A percentile compares a stretch with the other conserved stretches of the same genome.
These are phyloP conservation scores for Agonopterix heracliana DNA, from an alignment of 2,888 invertebrate species.

Conservation along the genomic window DNA sequence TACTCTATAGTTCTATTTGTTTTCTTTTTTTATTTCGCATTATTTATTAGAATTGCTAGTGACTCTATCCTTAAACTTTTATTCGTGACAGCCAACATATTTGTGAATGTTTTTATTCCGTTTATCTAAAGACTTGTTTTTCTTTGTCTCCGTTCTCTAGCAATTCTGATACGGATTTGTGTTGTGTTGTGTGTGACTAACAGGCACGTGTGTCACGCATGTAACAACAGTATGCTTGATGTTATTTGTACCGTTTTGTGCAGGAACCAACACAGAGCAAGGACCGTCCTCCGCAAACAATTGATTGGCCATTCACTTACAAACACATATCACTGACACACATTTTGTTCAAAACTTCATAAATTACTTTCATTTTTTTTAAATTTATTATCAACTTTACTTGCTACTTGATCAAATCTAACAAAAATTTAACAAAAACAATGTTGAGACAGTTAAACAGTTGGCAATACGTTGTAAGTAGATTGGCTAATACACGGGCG, in stretches of 20 bases:
- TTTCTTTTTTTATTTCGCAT: too few relatives aligned
- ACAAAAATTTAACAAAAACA: too few relatives aligned
- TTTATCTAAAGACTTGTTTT: not conserved
- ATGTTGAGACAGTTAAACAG: too few relatives aligned
- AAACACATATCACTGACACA: not conserved
- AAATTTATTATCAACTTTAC: too few relatives aligned
- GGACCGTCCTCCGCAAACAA: slow-evolving; percentile 62
- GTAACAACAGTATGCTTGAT: slow-evolving; percentile 61
- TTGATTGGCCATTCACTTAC: slow-evolving; percentile 41
- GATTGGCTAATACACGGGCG: slow-evolving; percentile 43
- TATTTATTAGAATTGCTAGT: too few relatives aligned
- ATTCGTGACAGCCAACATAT: too few relatives aligned
- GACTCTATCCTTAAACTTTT: too few relatives aligned
- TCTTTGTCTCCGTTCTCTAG: not conserved
- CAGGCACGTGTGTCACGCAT: slow-evolving; percentile 61
- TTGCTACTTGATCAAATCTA: too few relatives aligned
- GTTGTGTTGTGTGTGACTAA: slow-evolving; percentile 31
- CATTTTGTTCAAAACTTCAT: too few relatives aligned
- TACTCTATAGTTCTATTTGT: too few relatives aligned
- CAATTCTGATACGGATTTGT: slow-evolving; percentile 16
- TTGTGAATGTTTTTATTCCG: too few relatives aligned
- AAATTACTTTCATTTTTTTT: too few relatives aligned
- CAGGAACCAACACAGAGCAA: slow-evolving; percentile 71
- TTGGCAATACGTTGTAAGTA: slow-evolving; percentile 20
- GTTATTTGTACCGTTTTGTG: slow-evolving; percentile 61